Evolutionary conservation across 2,888 invertebrate species (phyloP).

Genomic region (Lordiphosa andalusiaca): DNA sequence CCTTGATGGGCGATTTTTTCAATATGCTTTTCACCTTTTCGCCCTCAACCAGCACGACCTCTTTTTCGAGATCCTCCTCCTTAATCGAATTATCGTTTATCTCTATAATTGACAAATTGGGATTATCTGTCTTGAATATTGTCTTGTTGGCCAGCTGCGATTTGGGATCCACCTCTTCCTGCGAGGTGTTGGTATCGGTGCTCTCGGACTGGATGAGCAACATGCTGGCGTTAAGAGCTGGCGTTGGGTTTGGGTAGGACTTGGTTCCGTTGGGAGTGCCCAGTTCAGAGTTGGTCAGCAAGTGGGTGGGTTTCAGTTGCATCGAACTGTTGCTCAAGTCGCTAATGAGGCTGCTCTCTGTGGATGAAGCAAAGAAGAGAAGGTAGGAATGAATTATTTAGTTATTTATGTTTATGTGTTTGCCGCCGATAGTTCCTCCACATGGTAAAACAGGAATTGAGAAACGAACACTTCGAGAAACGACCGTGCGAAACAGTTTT

Average conservation of each 20-base stretch:
- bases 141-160: constrained; percentile 80
- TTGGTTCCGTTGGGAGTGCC: constrained; percentile 15
- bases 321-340: constrained; percentile 39
- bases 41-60: constrained; percentile 77
- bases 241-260: constrained; percentile 7
- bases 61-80: constrained; percentile 70
- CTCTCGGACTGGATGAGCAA: constrained; percentile 77
- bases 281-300: constrained; percentile 60
- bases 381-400: neutral
- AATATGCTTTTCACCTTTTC: constrained; percentile 52
- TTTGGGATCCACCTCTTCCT: constrained; percentile 80
- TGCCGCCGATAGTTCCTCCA: too few species aligned
- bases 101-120: constrained; percentile 81
- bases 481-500: too few species aligned
- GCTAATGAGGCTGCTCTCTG: constrained; percentile 72
- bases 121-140: constrained; percentile 80
- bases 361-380: constrained; percentile 4
- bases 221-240: constrained; percentile 58
- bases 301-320: constrained; percentile 34
- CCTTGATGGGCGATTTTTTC: constrained; percentile 52
- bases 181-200: constrained; percentile 77
- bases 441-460: too few species aligned
- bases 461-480: too few species aligned
- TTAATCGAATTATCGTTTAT: constrained; percentile 77
- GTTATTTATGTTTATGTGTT: too few species aligned